Conservation (phyloP, 2,113 vertebrate species). For the Psilopogon haemacephalus region DNA sequence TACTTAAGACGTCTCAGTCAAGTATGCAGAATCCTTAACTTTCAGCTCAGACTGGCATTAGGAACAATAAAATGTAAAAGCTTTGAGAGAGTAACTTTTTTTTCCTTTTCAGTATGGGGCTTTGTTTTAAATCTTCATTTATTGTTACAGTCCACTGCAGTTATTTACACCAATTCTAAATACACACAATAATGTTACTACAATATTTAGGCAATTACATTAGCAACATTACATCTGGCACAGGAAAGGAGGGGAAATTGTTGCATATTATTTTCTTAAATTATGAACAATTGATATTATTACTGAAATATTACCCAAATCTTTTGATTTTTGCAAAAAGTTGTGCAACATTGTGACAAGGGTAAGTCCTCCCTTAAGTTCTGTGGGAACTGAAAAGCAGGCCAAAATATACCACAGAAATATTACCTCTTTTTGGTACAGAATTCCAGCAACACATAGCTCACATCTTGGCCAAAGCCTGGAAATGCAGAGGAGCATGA, state of each 20-base stretch:
- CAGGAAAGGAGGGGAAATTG: background rate
- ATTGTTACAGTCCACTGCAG: background rate
- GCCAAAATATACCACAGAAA: background rate
- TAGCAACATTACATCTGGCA: background rate
- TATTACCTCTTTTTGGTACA: background rate
- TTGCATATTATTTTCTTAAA: background rate
- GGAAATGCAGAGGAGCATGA: background rate
- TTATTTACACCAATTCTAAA: background rate
- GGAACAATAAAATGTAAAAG: background rate
- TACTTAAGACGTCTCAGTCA: background rate
- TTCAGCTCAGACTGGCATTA: background rate
- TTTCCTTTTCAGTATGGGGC: background rate
- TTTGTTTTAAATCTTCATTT: background rate
- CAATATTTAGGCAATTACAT: background rate
- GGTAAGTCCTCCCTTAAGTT: background rate
- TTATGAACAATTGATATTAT: background rate
- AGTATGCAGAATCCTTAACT: background rate
- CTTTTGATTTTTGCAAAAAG: background rate
- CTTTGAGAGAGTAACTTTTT: background rate
- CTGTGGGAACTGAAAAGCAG: background rate
- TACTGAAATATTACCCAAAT: background rate
- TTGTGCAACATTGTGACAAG: background rate
- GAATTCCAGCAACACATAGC: background rate
- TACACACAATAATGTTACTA: background rate
- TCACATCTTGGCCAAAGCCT: constrained; percentile 17